Conservation (phyloP, 2,888 invertebrate species). For the Rhagophthalmus giganteus region DNA sequence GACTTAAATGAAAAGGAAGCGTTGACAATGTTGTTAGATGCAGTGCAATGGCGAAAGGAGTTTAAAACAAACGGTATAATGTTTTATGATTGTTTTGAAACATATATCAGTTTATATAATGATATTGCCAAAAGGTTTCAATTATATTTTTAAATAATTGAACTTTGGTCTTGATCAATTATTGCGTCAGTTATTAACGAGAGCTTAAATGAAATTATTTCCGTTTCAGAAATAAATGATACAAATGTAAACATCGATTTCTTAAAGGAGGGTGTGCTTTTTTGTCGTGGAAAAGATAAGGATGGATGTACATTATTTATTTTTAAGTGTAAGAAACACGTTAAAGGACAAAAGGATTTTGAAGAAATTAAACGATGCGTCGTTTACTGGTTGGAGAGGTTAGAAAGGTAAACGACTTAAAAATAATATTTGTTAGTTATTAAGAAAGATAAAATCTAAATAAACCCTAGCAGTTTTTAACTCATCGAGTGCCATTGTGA, state of each 20-base stretch:
- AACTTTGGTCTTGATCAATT: no score
- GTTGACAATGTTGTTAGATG: constrained; percentile 77
- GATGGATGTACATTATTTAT: constrained; percentile 79
- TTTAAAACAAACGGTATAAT: constrained; percentile 70
- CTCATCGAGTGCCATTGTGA: no score
- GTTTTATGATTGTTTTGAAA: no score
- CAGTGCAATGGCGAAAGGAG: constrained; percentile 80
- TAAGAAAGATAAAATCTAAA: no score
- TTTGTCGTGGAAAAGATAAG: constrained; percentile 75
- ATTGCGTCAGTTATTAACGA: no score
- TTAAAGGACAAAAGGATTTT: constrained; percentile 75
- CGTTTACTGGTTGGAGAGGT: constrained; percentile 83
- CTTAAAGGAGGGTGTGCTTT: constrained; percentile 76
- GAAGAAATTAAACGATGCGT: constrained; percentile 78
- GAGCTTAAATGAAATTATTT: not conserved
- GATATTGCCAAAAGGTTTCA: no score
- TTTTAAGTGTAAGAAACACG: constrained; percentile 78
- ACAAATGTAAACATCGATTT: constrained; percentile 70
- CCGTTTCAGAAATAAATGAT: constrained; percentile 70
- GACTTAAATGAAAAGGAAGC: constrained; percentile 71
- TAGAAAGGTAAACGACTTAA: constrained; percentile 62
- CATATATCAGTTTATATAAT: no score
- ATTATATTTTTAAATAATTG: no score
- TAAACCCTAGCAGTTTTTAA: no score
- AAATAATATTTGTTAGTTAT: not conserved